Evolutionary conservation across 1,140 invertebrate species (phyloP), one percentile per base, ranked within the genome.

Genomic region (Oscheius sp.): DNA sequence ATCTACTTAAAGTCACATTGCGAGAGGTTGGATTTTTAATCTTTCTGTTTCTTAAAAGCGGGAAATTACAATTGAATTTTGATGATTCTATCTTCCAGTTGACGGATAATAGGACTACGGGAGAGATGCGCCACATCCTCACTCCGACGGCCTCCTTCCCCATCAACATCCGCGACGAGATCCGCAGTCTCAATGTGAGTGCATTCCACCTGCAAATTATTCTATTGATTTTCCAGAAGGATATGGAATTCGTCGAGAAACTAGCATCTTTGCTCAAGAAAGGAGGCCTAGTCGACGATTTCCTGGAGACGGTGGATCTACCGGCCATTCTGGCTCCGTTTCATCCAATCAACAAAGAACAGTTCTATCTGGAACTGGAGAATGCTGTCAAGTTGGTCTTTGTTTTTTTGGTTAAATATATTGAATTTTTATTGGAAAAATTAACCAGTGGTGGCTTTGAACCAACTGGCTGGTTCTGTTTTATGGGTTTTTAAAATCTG

Each of bases 11-110:
- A 15, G 7, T 65, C 61, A 59, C 52, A 32, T 67, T 13, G 4
- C 13, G 68, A 55, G 69, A 38, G 38, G 68, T 71, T 42, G 20
- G 18, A 23, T 18, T 71, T 71, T n/a, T 15, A 71, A 74, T 1
- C 1, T 26, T n/a, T 32, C n/a, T 35, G 35, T 74, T 75, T 26
- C n/a, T 26, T 35, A 74, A 10, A 31, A 49, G 35, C 28, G 29
- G 4, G 28, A 42, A 13, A n/a, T n/a, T n/a, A n/a, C n/a, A n/a
- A n/a, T n/a, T n/a, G n/a, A n/a, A n/a, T n/a, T n/a, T n/a, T n/a
- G n/a, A n/a, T n/a, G n/a, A n/a, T n/a, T n/a, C n/a, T n/a, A n/a
- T n/a, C n/a, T 26, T 31, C 23, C 46, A 74, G 46, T 28, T 75
- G 28, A 23, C 28, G 18, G 72, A 58, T 29, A 68, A 26, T 32